Evolutionary conservation across 2,888 invertebrate species (phyloP).

Genomic region (Philaethria dido): DNA sequence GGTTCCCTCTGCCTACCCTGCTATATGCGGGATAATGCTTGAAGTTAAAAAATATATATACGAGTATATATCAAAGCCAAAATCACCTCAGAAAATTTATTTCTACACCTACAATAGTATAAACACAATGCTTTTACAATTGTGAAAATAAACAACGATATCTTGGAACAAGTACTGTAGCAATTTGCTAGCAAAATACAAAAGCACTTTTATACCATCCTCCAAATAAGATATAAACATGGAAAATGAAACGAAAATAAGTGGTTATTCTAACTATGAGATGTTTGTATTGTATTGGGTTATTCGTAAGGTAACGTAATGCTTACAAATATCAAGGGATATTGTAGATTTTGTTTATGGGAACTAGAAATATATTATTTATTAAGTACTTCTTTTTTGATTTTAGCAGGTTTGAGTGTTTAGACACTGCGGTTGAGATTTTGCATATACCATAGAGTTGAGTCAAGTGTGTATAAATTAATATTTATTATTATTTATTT

Average conservation of each 20-base stretch:
- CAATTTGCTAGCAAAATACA: slow-evolving; percentile 69
- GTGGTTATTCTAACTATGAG: slow-evolving; percentile 31
- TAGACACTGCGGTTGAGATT: too few relatives aligned
- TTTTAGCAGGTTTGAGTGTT: too few relatives aligned
- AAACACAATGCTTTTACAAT: slow-evolving; percentile 22
- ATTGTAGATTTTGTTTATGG: neutral
- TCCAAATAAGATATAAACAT: slow-evolving; percentile 62
- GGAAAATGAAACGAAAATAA: slow-evolving; percentile 73
- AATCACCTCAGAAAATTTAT: neutral
- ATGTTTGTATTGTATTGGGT: slow-evolving; percentile 32
- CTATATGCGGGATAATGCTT: too few relatives aligned
- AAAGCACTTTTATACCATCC: slow-evolving; percentile 50
- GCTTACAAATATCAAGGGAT: slow-evolving; percentile 4
- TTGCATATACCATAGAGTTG: too few relatives aligned
- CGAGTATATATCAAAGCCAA: neutral
- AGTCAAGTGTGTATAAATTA: too few relatives aligned
- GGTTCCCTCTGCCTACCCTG: too few relatives aligned
- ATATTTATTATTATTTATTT: too few relatives aligned
- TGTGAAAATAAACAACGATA: slow-evolving; percentile 33
- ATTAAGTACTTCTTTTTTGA: too few relatives aligned
- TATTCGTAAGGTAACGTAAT: slow-evolving; percentile 31
- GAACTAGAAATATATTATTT: neutral
- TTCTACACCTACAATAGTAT: slow-evolving; percentile 15
- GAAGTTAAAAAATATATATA: too few relatives aligned
- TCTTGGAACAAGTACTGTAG: slow-evolving; percentile 37